phyloP scores from a whole-genome alignment of 1,140 invertebrate species.

The Bombus soroeensis region DNA sequence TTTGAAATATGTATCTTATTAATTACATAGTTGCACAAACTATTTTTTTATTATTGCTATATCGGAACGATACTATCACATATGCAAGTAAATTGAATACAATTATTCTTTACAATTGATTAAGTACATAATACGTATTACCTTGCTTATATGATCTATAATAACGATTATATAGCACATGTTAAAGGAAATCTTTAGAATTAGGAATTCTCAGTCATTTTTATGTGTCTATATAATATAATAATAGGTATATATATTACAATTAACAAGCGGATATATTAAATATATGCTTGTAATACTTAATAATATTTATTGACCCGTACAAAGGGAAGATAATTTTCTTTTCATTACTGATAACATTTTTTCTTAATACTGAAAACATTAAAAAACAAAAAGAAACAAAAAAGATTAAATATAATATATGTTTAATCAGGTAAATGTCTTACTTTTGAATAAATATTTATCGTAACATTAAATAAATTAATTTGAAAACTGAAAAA shows the following conservation, averaged over 20 bases:
- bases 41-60: slow-evolving; percentile 26
- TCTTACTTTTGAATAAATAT: slow-evolving; percentile 52
- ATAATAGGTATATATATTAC: slow-evolving; percentile 40
- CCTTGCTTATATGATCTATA: slow-evolving; percentile 24
- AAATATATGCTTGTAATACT: slow-evolving; percentile 30
- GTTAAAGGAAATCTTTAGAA: not conserved
- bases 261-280: slow-evolving; percentile 40
- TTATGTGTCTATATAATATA: slow-evolving; percentile 33
- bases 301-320: slow-evolving; percentile 19
- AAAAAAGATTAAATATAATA: slow-evolving; percentile 31
- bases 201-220: slow-evolving; percentile 28
- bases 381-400: slow-evolving; percentile 1
- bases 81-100: slow-evolving; percentile 24
- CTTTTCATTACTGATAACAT: slow-evolving; percentile 11
- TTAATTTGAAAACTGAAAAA: slow-evolving; percentile 21
- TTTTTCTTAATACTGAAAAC: slow-evolving; percentile 56
- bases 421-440: slow-evolving; percentile 49
- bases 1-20: slow-evolving; percentile 16
- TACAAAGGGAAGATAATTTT: slow-evolving; percentile 6
- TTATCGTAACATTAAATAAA: slow-evolving; percentile 39
- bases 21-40: slow-evolving; percentile 26
- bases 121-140: slow-evolving; percentile 23
- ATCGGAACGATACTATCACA: slow-evolving; percentile 42
- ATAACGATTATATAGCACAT: slow-evolving; percentile 29
- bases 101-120: slow-evolving; percentile 35